These are phyloP conservation scores for Ara ararauna DNA, from an alignment of 2,797 vertebrate genomes.

Conservation along the genomic window DNA sequence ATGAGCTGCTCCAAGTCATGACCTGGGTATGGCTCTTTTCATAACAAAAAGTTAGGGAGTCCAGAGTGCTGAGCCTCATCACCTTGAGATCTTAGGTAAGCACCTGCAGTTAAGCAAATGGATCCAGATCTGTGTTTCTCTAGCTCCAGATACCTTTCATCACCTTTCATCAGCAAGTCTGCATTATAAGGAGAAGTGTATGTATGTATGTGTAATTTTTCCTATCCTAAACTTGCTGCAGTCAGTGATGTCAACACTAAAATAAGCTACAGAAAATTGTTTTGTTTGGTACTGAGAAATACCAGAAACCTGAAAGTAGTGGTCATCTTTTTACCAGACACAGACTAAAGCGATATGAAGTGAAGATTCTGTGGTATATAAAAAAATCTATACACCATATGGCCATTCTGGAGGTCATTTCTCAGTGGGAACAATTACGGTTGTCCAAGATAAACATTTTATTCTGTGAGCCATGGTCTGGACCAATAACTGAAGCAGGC, in stretches of 20 bases:
- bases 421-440: neutral
- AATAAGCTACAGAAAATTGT: neutral
- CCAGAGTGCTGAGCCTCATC: neutral
- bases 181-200: neutral
- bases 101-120: accelerated
- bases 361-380: neutral
- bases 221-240: neutral
- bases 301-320: neutral
- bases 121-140: neutral
- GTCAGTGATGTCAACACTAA: neutral
- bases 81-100: neutral
- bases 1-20: neutral
- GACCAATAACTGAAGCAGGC: neutral
- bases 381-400: neutral
- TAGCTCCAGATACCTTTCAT: neutral
- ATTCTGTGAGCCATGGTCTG: neutral
- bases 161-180: neutral
- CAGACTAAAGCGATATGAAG: neutral
- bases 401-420: neutral
- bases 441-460: neutral
- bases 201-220: neutral
- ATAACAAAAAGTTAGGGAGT: neutral
- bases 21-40: neutral
- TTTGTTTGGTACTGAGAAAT: neutral
- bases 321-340: neutral